A percentile compares a stretch with the other conserved stretches of the same genome.
Conservation (phyloP, 2,888 invertebrate genomes). For the Xestia xanthographa region DNA sequence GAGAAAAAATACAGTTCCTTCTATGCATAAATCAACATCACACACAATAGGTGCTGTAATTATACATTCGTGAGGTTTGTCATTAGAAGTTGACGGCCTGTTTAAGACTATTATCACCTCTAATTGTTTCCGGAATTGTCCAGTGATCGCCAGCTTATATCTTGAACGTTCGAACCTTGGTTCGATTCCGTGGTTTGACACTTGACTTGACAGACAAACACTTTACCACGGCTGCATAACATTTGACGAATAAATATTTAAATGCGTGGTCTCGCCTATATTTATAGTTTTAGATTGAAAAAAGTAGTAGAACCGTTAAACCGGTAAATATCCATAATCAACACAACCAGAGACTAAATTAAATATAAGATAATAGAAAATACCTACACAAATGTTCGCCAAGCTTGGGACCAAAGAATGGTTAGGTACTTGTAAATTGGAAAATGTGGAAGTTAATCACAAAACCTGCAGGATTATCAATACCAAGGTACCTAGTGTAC, state of each 20-base stretch:
- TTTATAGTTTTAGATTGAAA: too few relatives aligned
- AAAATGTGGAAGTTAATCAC: neutral
- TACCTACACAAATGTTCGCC: neutral
- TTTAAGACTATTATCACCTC: neutral
- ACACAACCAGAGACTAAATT: neutral
- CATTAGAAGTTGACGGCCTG: neutral
- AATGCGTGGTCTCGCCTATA: too few relatives aligned
- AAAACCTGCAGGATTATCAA: neutral
- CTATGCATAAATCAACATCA: neutral
- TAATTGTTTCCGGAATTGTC: neutral
- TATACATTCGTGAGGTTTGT: conserved; percentile 11
- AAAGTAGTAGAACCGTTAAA: neutral
- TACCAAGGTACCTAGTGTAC: neutral
- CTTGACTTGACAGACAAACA: neutral
- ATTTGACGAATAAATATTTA: neutral
- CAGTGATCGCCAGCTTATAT: neutral
- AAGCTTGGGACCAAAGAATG: neutral
- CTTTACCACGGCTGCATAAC: neutral
- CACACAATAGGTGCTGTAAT: conserved; percentile 15
- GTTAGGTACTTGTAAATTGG: neutral
- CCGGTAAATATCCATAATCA: neutral
- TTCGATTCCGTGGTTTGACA: neutral
- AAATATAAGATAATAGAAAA: neutral
- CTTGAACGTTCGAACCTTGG: neutral
- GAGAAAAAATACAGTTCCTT: conserved; percentile 1